Conservation (phyloP, 2,888 invertebrate species). For the Idaea biselata region DNA sequence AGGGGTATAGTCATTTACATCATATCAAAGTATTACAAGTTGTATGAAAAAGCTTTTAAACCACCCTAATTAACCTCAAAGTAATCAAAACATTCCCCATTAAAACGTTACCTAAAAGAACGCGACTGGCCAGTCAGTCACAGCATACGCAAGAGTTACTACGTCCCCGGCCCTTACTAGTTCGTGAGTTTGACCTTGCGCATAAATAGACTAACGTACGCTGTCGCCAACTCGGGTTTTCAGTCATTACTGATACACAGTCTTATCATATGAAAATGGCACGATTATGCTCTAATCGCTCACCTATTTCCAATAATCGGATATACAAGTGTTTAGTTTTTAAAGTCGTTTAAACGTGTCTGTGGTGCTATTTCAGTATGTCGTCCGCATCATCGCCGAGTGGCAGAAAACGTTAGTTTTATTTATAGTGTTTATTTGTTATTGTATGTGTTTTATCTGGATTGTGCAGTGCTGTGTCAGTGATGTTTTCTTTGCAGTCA, state of each 20-base stretch:
- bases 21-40: neutral
- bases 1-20: too few species aligned
- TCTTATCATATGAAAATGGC: conserved; percentile 77
- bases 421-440: conserved; percentile 43
- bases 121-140: conserved; percentile 28
- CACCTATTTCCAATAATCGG: conserved; percentile 51
- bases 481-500: conserved; percentile 12
- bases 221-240: conserved; percentile 64
- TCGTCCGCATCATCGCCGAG: conserved; percentile 64
- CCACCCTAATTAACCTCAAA: neutral
- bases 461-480: conserved; percentile 22
- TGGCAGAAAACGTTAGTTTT: conserved; percentile 69
- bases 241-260: conserved; percentile 51
- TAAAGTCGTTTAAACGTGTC: conserved; percentile 54
- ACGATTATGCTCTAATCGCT: conserved; percentile 67
- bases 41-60: neutral
- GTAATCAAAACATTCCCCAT: conserved; percentile 9
- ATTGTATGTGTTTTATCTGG: conserved; percentile 23
- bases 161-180: conserved; percentile 49
- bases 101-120: neutral
- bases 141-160: neutral
- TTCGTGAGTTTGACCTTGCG: conserved; percentile 60
- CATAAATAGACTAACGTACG: conserved; percentile 59
- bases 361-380: conserved; percentile 64
- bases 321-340: conserved; percentile 58